Conservation (phyloP, 2,797 vertebrate species). For the Gorsachius magnificus region DNA sequence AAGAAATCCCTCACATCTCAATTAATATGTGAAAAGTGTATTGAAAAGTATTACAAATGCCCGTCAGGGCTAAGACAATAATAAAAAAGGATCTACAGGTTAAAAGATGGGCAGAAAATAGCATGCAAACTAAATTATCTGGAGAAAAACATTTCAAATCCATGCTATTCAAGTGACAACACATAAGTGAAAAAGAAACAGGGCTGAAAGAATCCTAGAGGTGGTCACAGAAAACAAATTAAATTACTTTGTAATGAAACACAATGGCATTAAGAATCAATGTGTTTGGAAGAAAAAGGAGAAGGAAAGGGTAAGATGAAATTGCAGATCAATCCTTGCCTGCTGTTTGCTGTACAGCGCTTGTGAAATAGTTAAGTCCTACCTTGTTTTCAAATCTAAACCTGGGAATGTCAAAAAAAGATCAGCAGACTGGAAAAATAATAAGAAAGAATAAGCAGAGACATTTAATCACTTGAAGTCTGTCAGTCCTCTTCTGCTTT, state of each 20-base stretch:
- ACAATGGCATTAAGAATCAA: not conserved
- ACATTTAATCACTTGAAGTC: not conserved
- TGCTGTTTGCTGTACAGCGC: not conserved
- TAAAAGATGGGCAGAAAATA: not conserved
- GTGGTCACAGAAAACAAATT: not conserved
- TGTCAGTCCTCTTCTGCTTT: not conserved
- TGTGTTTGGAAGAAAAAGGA: not conserved
- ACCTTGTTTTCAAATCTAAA: not conserved
- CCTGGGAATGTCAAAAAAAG: not conserved
- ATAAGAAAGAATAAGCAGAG: not conserved
- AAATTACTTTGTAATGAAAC: not conserved
- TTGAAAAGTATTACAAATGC: not conserved
- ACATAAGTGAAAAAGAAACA: not conserved
- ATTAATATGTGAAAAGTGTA: not conserved
- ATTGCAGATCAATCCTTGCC: not conserved
- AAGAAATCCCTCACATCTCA: not conserved
- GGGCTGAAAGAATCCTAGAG: not conserved
- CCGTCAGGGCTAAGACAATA: not conserved
- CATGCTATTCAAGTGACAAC: not conserved
- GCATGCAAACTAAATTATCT: not conserved
- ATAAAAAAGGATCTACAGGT: not conserved
- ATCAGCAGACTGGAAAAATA: not conserved
- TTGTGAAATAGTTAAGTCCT: not conserved
- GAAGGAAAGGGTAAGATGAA: not conserved
- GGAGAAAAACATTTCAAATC: not conserved